Evolutionary conservation across 64 coral and sea anemone genomes (phyloP).

Genomic region (Platygyra sinensis): DNA sequence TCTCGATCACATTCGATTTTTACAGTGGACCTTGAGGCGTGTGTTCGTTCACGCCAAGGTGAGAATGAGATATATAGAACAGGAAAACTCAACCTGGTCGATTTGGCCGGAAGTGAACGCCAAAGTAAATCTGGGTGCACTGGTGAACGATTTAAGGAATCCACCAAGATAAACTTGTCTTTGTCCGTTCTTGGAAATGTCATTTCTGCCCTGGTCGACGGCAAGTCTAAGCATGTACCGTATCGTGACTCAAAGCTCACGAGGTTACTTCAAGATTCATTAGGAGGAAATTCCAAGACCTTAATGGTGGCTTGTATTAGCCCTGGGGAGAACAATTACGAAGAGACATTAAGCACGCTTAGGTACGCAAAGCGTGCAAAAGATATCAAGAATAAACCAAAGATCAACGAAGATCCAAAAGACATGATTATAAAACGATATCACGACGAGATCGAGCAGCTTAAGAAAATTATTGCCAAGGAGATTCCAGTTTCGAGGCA

Average conservation of each 20-base stretch:
- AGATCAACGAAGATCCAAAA: conserved; percentile 94
- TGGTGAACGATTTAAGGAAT: conserved; percentile 91
- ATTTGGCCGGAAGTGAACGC: conserved; percentile 90
- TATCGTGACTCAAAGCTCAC: conserved; percentile 97
- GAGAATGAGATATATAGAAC: conserved; percentile 70
- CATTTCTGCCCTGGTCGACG: conserved; percentile 84
- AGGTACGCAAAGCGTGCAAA: conserved; percentile 92
- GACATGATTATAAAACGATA: conserved; percentile 89
- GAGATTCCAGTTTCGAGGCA: conserved; percentile 69
- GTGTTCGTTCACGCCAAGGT: conserved; percentile 51
- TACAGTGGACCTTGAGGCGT: conserved; percentile 75
- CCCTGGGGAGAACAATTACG: conserved; percentile 89
- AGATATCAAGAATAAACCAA: conserved; percentile 88
- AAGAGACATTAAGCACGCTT: conserved; percentile 88
- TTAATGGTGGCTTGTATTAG: conserved; percentile 96
- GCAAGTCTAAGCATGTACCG: conserved; percentile 79
- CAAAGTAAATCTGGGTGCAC: conserved; percentile 89
- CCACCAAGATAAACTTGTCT: conserved; percentile 90
- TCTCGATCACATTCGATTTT: conserved; percentile 93
- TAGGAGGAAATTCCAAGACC: conserved; percentile 87
- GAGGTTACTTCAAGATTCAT: conserved; percentile 82
- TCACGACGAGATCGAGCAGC: conserved; percentile 84
- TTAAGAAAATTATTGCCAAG: conserved; percentile 80
- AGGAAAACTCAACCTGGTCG: conserved; percentile 92
- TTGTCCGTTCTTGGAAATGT: conserved; percentile 89